Percentiles rank a stretch among this genome's conserved stretches.
Conservation (phyloP, 2,797 vertebrate genomes). For the Taeniopygia guttata region DNA sequence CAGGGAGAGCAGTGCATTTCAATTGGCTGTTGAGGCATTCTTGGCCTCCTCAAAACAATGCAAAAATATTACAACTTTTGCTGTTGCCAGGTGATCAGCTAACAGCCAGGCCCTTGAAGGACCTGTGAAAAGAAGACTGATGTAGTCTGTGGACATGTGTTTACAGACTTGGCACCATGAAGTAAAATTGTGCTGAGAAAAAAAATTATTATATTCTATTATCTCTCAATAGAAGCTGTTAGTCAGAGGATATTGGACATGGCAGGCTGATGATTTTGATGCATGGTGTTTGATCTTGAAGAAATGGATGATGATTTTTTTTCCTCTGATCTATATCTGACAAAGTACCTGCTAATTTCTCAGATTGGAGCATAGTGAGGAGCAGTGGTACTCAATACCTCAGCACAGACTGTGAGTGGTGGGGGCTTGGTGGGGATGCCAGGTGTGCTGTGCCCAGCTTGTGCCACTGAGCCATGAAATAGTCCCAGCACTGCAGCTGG, state of each 20-base stretch:
- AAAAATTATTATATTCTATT: not conserved
- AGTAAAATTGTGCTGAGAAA: not conserved
- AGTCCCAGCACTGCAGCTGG: not conserved
- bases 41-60: not conserved
- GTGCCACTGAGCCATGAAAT: not conserved
- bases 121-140: not conserved
- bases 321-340: not conserved
- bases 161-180: not conserved
- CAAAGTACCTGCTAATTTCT: not conserved
- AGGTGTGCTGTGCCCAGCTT: accelerated
- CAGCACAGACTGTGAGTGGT: not conserved
- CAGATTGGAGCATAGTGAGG: accelerated
- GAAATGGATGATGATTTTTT: not conserved
- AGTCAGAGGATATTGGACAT: not conserved
- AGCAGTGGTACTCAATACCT: accelerated
- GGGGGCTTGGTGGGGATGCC: not conserved
- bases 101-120: not conserved
- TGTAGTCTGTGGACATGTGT: not conserved
- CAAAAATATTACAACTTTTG: not conserved
- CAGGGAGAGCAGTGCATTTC: not conserved
- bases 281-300: not conserved
- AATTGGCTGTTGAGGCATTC: not conserved
- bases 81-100: not conserved
- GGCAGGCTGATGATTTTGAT: not conserved
- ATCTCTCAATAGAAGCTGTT: not conserved